These are phyloP conservation scores for Melanotaenia pygmaea DNA, from an alignment of 2,797 vertebrate genomes.

Conservation along the genomic window DNA sequence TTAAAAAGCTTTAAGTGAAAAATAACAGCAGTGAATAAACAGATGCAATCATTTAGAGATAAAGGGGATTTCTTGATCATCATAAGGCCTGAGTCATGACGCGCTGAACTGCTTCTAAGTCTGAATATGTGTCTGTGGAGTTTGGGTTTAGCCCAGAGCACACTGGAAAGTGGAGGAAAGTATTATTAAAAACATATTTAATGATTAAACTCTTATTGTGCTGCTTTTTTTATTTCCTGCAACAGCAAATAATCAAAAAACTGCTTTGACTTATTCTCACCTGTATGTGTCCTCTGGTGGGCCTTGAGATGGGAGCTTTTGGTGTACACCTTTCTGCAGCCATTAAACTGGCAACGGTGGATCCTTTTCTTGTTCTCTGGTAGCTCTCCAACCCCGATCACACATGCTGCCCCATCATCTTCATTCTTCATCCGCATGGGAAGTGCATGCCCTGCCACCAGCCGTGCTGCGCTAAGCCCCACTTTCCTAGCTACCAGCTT, in stretches of 20 bases:
- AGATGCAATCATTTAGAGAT: no score
- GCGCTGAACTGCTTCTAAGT: not conserved
- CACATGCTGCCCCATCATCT: slow-evolving; percentile 83
- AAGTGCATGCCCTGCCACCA: slow-evolving; percentile 84
- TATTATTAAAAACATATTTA: not conserved
- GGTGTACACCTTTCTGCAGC: slow-evolving; percentile 99
- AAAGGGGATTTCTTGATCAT: not conserved
- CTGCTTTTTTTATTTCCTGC: not conserved
- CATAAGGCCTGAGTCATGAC: not conserved
- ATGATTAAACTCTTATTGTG: not conserved
- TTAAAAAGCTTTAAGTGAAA: no score
- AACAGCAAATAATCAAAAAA: not conserved
- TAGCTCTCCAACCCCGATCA: slow-evolving; percentile 78
- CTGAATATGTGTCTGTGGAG: not conserved
- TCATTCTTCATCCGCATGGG: slow-evolving; percentile 83
- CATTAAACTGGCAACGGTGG: slow-evolving; percentile 98
- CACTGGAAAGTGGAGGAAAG: not conserved
- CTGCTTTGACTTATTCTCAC: slow-evolving; percentile 73
- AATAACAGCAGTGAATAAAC: no score
- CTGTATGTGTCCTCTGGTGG: slow-evolving; percentile 99
- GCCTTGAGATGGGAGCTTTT: slow-evolving; percentile 99
- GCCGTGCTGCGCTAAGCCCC: slow-evolving; percentile 87
- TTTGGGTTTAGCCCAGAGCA: not conserved
- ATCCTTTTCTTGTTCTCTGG: slow-evolving; percentile 99
- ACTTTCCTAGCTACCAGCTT: slow-evolving; percentile 96